Base-by-base conservation (phyloP, 53 echinoderm and acorn worm species). In the Arbacia lixula region DNA sequence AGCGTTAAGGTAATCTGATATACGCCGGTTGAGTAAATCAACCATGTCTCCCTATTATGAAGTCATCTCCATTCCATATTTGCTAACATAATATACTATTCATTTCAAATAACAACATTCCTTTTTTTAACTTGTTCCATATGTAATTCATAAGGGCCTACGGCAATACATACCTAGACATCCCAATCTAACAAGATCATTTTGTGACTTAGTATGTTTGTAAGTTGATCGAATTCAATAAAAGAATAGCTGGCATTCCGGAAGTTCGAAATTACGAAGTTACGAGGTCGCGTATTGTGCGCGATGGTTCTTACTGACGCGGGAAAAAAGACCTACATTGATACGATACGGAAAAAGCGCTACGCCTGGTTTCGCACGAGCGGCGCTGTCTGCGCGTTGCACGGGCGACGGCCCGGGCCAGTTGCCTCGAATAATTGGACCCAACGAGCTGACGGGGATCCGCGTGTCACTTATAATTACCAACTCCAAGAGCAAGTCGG, bases 341-440 rank as follows among this genome's bases (percentile, higher is more conserved):
- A 40, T 43, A 69, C 40, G 43, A 4, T 69, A 40, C 25, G 40
- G 69, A 42, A 40, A 43, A 16, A 36, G 41, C 40, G 69, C 69
- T 69, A 43, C 46, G 43, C 26, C 25, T 4, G 40, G 69, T 69
- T 43, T 42, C 69, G 43, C 69, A 4, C 43, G 41, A 69, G 69
- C 69, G 69, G 69, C 27, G 69, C 25, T 26, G 69, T 11, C 12
- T 14, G 8, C 17, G 69, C 36, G 40, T 69, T 69, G 40, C 41
- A 42, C 41, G 41, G 41, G 14, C 27, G 28, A 69, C 69, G 26
- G 69, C 46, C 42, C 67, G 41, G 69, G 43, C 42, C 69, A 69
- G 69, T 69, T 43, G 69, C 43, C 35, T 43, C 69, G 42, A 16
- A 10, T 69, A 69, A 69, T 69, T 69, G 69, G 28, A 69, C 41